Evolutionary conservation across 1,140 invertebrate genomes (phyloP).

Genomic region (Pectinophora gossypiella): DNA sequence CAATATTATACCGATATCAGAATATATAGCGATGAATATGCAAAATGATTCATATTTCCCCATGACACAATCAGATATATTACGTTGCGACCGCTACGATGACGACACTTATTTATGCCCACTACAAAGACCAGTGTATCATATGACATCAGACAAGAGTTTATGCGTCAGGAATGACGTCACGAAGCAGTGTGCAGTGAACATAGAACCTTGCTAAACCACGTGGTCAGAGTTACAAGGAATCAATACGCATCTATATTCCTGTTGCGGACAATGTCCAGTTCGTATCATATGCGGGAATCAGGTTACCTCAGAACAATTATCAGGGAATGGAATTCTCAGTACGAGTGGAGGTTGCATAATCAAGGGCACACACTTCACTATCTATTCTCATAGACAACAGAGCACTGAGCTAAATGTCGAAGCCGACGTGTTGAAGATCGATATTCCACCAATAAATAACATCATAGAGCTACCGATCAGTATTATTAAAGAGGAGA

Average conservation of each 20-base stretch:
- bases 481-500: too few species aligned
- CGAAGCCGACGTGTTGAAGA: background rate
- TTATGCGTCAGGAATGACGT: slow-evolving; percentile 8
- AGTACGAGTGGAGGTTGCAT: slow-evolving; percentile 6
- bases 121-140: slow-evolving; percentile 7
- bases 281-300: slow-evolving; percentile 12
- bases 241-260: slow-evolving; percentile 6
- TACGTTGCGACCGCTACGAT: background rate
- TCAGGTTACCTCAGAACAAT: slow-evolving; percentile 4
- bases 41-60: background rate
- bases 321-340: background rate
- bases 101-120: slow-evolving; percentile 7
- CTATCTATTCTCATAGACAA: slow-evolving; percentile 11
- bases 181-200: background rate
- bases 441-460: background rate
- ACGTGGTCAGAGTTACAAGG: slow-evolving; percentile 5
- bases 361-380: slow-evolving; percentile 7
- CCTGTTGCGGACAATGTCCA: slow-evolving; percentile 9
- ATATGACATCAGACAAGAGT: slow-evolving; percentile 12
- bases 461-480: too few species aligned
- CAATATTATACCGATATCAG: background rate
- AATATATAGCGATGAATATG: background rate
- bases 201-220: slow-evolving; percentile 4
- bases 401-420: slow-evolving; percentile 1
- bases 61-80: background rate